Base-by-base conservation (phyloP, 2,797 vertebrate genomes). In the Amblyopsis hoosieri region DNA sequence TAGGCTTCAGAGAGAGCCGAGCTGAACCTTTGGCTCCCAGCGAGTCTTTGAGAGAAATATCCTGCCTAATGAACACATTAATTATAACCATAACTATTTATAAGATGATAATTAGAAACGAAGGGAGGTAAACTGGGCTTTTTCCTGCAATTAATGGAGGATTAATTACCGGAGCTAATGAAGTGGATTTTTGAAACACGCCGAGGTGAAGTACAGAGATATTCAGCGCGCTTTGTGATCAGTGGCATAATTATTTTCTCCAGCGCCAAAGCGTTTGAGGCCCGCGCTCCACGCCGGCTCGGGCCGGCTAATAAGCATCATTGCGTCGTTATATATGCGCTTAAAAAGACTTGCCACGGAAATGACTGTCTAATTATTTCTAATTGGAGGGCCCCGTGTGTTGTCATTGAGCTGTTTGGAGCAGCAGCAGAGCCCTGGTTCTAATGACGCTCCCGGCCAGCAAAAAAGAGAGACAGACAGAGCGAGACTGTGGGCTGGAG, bases 81-180 rank as follows among this genome's bases (percentile, higher is more conserved):
- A 99, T 99, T 99, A 98, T 95, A 96, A 97, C 94, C 95, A 96
- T 99, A 98, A 98, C 96, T 99, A 99, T 99, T 99, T 99, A 99
- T 99, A 98, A 99, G 96, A 98, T 95, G 93, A 94, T 99, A 99
- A 99, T 99, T 99, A 97, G 95, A 97, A 95, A 98, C 88, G 95
- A 97, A 96, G 95, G 94, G 90, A 86, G 91, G 96, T 98, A 99
- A 99, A 99, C 97, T 95, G 95, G 94, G 96, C 94, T 98, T 96
- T 23, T 98, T 98, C 95, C 96, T 96, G 94, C 96, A 99, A 98
- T 99, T 99, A 99, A 97, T 99, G 96, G 94, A 94, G 94, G 96
- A 98, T 99, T 99, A 99, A 99, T 99, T 99, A 99, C 93, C 91
- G 93, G 92, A 95, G 94, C 94, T 99, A 98, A 98, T 98, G 96